A percentile compares a stretch with the other conserved stretches of the same genome.
Conservation (phyloP, 2,888 invertebrate genomes). For the Euzetes globulus region DNA sequence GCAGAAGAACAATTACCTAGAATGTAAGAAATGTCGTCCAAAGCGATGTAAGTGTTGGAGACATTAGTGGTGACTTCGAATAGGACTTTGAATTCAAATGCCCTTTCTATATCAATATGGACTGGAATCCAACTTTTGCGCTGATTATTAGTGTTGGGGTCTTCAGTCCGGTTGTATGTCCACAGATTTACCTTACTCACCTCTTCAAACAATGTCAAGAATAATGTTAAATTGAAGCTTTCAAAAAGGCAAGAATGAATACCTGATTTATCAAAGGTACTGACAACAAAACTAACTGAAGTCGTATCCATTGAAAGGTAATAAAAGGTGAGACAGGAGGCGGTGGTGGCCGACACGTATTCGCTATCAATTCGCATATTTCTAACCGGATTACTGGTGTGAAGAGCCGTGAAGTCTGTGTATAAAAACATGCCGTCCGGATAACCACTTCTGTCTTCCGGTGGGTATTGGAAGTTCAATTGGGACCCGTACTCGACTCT, state of each 20-base stretch:
- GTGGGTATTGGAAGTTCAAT: not conserved
- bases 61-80: not conserved
- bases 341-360: not conserved
- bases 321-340: not conserved
- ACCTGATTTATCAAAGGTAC: not conserved
- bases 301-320: not conserved
- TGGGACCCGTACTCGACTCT: not conserved
- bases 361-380: not conserved
- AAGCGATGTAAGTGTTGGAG: not conserved
- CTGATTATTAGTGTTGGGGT: not conserved
- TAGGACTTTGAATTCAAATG: not conserved
- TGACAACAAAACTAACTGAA: not conserved
- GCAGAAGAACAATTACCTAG: not conserved
- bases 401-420: slow-evolving; percentile 5
- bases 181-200: not conserved
- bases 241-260: not conserved
- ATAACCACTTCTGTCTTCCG: not conserved
- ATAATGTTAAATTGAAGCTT: no score
- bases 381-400: not conserved
- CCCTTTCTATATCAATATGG: not conserved
- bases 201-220: no score
- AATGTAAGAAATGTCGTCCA: not conserved
- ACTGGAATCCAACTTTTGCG: not conserved
- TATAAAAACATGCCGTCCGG: not conserved
- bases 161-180: not conserved